phyloP scores from a whole-genome alignment of 1,140 invertebrate genomes.

The Adoxophyes honmai region DNA sequence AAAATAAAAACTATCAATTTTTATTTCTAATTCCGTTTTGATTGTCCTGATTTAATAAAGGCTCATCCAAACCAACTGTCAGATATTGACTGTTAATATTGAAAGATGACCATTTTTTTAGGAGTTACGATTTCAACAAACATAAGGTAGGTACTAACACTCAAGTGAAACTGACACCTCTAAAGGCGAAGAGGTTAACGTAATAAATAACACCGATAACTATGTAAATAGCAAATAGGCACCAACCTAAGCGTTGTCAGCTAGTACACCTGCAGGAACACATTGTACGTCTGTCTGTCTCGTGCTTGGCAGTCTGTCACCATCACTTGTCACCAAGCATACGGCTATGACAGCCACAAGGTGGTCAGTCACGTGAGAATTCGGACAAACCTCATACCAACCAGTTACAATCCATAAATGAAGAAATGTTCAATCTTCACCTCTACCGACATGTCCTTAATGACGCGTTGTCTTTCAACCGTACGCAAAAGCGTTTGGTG shows the following conservation, averaged over 20 bases:
- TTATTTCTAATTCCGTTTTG: no score
- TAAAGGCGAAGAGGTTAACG: no score
- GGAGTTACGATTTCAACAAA: no score
- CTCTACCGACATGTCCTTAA: not conserved
- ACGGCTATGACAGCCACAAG: not conserved
- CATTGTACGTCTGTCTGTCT: not conserved
- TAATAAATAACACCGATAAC: no score
- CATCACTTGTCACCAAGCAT: conserved; percentile 3
- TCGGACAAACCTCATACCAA: not conserved
- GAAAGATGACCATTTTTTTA: no score
- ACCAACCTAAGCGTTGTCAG: not conserved
- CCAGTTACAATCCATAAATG: not conserved
- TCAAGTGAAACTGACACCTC: no score
- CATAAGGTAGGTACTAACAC: no score
- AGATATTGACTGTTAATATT: no score
- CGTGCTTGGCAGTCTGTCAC: conserved; percentile 5
- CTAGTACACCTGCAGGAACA: not conserved
- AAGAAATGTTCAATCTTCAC: not conserved
- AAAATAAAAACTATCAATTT: no score
- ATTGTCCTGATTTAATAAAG: no score
- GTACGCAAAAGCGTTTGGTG: not conserved
- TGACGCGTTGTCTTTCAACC: not conserved
- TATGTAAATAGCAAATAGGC: no score
- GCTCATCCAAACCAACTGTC: no score
- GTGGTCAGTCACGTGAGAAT: not conserved